Base-by-base conservation (phyloP, 2,888 invertebrate genomes). In the Automeris io region DNA sequence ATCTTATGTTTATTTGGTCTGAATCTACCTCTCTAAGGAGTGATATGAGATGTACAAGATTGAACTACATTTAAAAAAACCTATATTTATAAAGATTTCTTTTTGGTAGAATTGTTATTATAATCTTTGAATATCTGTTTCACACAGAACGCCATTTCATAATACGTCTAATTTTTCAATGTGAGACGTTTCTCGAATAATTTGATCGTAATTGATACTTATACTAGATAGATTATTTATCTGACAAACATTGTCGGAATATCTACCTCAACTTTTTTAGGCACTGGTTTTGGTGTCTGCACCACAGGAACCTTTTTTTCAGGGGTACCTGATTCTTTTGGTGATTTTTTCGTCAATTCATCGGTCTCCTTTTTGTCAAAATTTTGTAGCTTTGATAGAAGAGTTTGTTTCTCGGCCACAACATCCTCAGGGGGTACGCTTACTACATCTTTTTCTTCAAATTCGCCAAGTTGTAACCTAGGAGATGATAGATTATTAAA, bases 351-450 rank as follows among this genome's bases (percentile, higher is more conserved):
- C n/a, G 54, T 51, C 6, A 42, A 29, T 9, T 40, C 51, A 3
- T 71, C 69, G 18, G 3, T 29, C n/a, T 76, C 74, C 42, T 69
- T 76, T 41, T 74, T 76, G 35, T 77, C 78, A 37, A 86, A 79
- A 39, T 65, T 74, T 12, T 82, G 76, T 12, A 86, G 60, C 54
- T 83, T 85, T 1, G 75, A 65, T 1, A 83, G 44, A 9, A 86
- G 63, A 18, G 70, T 75, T 42, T 81, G 64, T 47, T 82, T 88
- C 49, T 88, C 83, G 1, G 78, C 78, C 1, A 73, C 77, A 0
- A 87, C 74, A 40, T 79, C 76, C 54, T 71, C 79, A 0, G 76
- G 82, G 2, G 70, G 70, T 5, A 81, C 78, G 11, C 47, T 60
- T 1, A 69, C 50, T 23, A 69, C 70, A 33, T 75, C 66, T 33